These are phyloP conservation scores for Drosophila insularis DNA, from an alignment of 1,140 invertebrate species.

Conservation along the genomic window DNA sequence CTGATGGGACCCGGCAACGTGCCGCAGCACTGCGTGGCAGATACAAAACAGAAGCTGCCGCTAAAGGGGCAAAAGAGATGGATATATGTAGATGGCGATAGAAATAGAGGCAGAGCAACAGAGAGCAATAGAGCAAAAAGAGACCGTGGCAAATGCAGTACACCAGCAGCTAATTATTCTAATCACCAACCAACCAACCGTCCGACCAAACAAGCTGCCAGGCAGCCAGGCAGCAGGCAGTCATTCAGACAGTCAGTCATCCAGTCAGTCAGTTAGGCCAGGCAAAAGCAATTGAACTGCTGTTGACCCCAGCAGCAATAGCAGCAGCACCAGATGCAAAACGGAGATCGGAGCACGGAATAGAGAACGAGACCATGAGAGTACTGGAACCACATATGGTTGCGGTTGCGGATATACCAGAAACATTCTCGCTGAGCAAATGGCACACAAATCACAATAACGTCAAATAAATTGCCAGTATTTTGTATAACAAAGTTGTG, in stretches of 20 bases:
- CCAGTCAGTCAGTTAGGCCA: slow-evolving; percentile 12
- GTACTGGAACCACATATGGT: slow-evolving; percentile 37
- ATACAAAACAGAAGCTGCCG: slow-evolving; percentile 35
- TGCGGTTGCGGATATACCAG: slow-evolving; percentile 19
- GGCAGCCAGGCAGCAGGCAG: background rate
- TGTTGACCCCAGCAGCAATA: slow-evolving; percentile 50
- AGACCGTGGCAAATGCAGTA: slow-evolving; percentile 1
- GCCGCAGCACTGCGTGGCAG: slow-evolving; percentile 53
- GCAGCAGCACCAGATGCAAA: slow-evolving; percentile 16
- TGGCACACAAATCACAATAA: slow-evolving; percentile 57
- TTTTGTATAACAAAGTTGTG: slow-evolving; percentile 68
- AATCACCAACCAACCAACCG: slow-evolving; percentile 37
- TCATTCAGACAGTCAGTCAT: slow-evolving; percentile 5
- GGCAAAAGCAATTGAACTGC: slow-evolving; percentile 65
- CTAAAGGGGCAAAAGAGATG: slow-evolving; percentile 7
- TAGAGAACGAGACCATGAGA: background rate
- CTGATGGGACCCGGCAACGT: slow-evolving; percentile 42
- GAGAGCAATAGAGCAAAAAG: background rate
- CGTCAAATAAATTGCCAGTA: slow-evolving; percentile 65
- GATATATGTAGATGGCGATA: background rate
- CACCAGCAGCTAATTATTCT: slow-evolving; percentile 64
- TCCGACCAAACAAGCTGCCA: background rate
- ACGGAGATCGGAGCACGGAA: slow-evolving; percentile 4
- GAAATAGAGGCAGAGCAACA: background rate
- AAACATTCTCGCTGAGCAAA: slow-evolving; percentile 39